Conservation (phyloP, 2,888 invertebrate genomes). For the Melolontha melolontha region DNA sequence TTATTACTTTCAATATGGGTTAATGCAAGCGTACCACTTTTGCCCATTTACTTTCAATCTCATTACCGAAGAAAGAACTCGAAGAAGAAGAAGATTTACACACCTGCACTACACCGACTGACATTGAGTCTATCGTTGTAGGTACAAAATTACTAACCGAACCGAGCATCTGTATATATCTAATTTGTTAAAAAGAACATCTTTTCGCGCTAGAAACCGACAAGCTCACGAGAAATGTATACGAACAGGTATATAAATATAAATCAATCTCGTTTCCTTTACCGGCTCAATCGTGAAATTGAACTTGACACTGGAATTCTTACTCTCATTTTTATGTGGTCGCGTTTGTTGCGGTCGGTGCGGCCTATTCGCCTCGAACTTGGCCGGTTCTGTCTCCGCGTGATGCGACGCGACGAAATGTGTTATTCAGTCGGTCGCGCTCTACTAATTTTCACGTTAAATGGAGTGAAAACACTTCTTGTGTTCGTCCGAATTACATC, state of each 20-base stretch:
- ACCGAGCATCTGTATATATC: too few relatives aligned
- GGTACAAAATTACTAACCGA: too few relatives aligned
- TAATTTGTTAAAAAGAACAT: too few relatives aligned
- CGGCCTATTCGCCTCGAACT: conserved; percentile 13
- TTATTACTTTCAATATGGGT: too few relatives aligned
- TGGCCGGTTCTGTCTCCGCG: conserved; percentile 10
- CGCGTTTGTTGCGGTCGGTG: conserved; percentile 24
- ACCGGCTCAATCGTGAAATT: conserved; percentile 36
- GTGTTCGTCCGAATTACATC: neutral
- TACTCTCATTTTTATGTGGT: conserved; percentile 41
- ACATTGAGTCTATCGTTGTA: too few relatives aligned
- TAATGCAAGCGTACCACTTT: too few relatives aligned
- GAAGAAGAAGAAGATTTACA: too few relatives aligned
- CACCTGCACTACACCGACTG: too few relatives aligned
- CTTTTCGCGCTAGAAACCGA: too few relatives aligned
- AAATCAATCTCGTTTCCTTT: conserved; percentile 30
- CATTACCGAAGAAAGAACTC: too few relatives aligned
- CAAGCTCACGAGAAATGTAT: too few relatives aligned
- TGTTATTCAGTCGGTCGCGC: conserved; percentile 19
- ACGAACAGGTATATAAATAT: conserved; percentile 1
- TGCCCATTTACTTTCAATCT: too few relatives aligned
- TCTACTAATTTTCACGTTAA: conserved; percentile 29
- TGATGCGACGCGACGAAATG: conserved; percentile 8
- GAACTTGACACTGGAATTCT: conserved; percentile 42
- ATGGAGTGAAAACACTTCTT: conserved; percentile 25